Percentiles rank a stretch among this genome's conserved stretches.
These are phyloP conservation scores for Tryphoninae sp. DNA, from an alignment of 2,888 invertebrate species.

Conservation along the genomic window DNA sequence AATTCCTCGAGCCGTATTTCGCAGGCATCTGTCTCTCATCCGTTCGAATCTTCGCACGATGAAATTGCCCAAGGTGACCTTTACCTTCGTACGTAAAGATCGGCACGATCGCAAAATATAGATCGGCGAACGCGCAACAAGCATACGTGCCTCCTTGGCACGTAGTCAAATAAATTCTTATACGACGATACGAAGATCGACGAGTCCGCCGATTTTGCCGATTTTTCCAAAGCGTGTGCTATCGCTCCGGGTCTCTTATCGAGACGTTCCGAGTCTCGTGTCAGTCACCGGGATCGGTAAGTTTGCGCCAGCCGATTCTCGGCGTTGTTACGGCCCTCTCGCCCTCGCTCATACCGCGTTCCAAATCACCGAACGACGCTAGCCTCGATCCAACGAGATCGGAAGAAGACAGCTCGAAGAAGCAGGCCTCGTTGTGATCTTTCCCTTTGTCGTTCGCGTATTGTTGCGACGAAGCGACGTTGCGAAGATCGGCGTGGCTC, in stretches of 20 bases:
- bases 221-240: slow-evolving; percentile 74
- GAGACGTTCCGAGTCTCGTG: slow-evolving; percentile 77
- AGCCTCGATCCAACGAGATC: slow-evolving; percentile 37
- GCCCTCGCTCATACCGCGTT: slow-evolving; percentile 78
- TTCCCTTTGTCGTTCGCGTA: slow-evolving; percentile 54
- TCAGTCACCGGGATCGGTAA: slow-evolving; percentile 85
- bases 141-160: neutral
- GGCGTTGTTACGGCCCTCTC: slow-evolving; percentile 78
- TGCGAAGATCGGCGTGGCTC: neutral
- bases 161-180: neutral
- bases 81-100: slow-evolving; percentile 1
- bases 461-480: neutral
- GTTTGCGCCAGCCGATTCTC: slow-evolving; percentile 81
- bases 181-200: neutral
- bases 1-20: slow-evolving; percentile 55
- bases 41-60: slow-evolving; percentile 18
- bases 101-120: neutral
- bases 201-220: slow-evolving; percentile 46
- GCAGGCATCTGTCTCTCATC: slow-evolving; percentile 71
- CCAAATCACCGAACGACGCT: slow-evolving; percentile 66
- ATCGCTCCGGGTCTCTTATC: slow-evolving; percentile 76
- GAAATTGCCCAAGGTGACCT: slow-evolving; percentile 5
- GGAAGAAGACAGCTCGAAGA: slow-evolving; percentile 22
- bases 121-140: too few species aligned
- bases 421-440: slow-evolving; percentile 19